Conservation (phyloP, 2,797 vertebrate species). For the Tangara arthus region DNA sequence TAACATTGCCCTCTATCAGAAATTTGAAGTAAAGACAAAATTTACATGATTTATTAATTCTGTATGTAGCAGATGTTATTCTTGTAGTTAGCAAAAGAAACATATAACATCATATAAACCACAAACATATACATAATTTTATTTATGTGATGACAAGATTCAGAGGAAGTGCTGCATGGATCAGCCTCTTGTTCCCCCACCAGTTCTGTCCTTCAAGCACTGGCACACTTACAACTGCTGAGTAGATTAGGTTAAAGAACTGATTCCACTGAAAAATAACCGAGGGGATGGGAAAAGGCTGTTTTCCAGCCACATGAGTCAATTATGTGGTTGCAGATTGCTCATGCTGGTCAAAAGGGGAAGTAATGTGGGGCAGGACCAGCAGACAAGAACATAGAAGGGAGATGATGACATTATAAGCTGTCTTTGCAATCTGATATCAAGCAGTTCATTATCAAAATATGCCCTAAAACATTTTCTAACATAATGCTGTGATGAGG, state of each 20-base stretch:
- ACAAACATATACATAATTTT: background rate
- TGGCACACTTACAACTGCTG: background rate
- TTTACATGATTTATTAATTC: background rate
- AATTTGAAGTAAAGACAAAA: slow-evolving; percentile 24
- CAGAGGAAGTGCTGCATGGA: background rate
- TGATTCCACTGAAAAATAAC: background rate
- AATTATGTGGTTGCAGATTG: background rate
- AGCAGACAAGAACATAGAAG: background rate
- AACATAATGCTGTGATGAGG: background rate
- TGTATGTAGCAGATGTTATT: background rate
- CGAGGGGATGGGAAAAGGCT: background rate
- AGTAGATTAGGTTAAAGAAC: background rate
- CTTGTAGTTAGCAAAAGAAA: background rate
- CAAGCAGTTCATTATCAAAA: background rate
- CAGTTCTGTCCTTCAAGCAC: background rate
- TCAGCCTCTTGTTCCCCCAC: background rate
- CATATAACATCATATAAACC: background rate
- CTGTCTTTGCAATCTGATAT: background rate
- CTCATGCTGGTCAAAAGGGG: background rate
- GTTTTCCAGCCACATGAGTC: background rate
- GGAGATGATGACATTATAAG: background rate
- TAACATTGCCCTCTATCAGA: slow-evolving; percentile 62
- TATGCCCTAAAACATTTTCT: background rate
- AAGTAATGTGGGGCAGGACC: background rate
- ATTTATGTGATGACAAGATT: background rate